Conservation (phyloP, 2,888 invertebrate species). For the Sycophila texana region DNA sequence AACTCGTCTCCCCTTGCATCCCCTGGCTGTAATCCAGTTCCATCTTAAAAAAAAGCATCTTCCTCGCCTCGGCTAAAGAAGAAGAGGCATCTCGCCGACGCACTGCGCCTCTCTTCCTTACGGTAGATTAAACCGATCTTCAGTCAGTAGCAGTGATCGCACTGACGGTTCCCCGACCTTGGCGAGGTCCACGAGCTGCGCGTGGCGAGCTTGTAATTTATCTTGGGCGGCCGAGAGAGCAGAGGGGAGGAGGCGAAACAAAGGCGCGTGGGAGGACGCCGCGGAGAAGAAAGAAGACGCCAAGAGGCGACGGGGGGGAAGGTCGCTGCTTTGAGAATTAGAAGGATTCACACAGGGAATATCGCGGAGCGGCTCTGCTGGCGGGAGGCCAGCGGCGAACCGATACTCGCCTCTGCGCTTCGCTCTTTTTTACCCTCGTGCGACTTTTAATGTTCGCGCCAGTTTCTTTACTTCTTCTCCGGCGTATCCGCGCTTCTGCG, state of each 20-base stretch:
- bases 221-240: neutral
- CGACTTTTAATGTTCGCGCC: neutral
- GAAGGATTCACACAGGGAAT: constrained; percentile 40
- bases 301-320: neutral
- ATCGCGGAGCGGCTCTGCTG: constrained; percentile 37
- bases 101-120: constrained; percentile 12
- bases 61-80: neutral
- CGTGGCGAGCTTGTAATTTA: neutral
- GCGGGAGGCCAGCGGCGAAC: constrained; percentile 25
- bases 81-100: constrained; percentile 23
- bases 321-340: constrained; percentile 40
- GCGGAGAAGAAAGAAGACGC: neutral
- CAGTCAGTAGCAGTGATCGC: neutral
- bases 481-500: neutral
- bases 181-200: neutral
- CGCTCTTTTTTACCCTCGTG: neutral
- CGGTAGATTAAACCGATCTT: constrained; percentile 39
- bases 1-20: constrained; percentile 10
- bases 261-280: neutral
- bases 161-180: constrained; percentile 12
- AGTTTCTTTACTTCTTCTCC: neutral
- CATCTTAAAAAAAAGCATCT: constrained; percentile 15
- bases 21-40: constrained; percentile 40
- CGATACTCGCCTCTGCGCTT: neutral
- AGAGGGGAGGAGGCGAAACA: neutral